phyloP scores from a whole-genome alignment of 2,888 invertebrate genomes.

The Iphiclides podalirius region DNA sequence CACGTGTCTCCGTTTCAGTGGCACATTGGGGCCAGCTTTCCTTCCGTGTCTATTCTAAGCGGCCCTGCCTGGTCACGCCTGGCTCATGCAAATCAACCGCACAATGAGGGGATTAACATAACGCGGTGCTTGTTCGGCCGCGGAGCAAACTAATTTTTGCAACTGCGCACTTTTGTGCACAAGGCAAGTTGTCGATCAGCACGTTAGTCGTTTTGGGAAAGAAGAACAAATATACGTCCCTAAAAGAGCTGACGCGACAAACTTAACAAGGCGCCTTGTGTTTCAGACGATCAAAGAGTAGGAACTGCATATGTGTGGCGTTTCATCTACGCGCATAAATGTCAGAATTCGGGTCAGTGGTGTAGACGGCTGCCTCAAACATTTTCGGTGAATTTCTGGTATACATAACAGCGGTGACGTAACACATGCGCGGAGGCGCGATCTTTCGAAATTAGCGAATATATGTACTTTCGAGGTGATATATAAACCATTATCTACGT shows the following conservation, averaged over 20 bases:
- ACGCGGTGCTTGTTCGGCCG: conserved; percentile 35
- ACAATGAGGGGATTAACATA: conserved; percentile 64
- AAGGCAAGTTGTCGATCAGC: conserved; percentile 29
- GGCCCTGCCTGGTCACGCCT: conserved; percentile 63
- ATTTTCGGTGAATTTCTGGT: conserved; percentile 53
- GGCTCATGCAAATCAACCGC: conserved; percentile 65
- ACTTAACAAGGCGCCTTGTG: conserved; percentile 16
- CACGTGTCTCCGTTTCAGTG: conserved; percentile 61
- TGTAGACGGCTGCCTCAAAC: conserved; percentile 60
- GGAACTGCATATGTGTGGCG: conserved; percentile 29
- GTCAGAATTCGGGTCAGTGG: conserved; percentile 67
- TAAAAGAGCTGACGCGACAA: conserved; percentile 21
- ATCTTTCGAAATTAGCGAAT: conserved; percentile 59
- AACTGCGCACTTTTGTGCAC: conserved; percentile 34
- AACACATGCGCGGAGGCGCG: conserved; percentile 47
- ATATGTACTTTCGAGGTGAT: conserved; percentile 48
- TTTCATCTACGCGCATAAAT: conserved; percentile 47
- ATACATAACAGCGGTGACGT: conserved; percentile 66
- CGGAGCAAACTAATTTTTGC: conserved; percentile 32
- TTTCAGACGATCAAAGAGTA: conserved; percentile 31
- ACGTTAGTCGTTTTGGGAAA: conserved; percentile 2
- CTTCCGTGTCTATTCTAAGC: conserved; percentile 75
- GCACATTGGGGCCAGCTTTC: conserved; percentile 61
- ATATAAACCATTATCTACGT: conserved; percentile 50
- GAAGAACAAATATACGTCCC: conserved; percentile 3